Evolutionary conservation across 2,888 invertebrate species (phyloP).

Genomic region (Antheraea assamensis): DNA sequence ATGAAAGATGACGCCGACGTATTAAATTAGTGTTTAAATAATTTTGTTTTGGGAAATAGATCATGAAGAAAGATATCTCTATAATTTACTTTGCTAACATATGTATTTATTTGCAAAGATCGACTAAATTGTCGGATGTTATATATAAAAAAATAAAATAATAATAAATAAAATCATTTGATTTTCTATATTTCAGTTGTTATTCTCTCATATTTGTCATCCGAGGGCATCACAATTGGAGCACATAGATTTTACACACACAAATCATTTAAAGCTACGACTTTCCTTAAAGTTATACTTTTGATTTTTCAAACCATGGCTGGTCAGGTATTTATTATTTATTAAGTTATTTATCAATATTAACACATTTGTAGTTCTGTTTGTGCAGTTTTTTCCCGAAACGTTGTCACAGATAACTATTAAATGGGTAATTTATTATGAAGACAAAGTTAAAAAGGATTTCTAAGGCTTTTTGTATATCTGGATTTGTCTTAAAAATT

Average conservation of each 20-base stretch:
- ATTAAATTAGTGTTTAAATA: no score
- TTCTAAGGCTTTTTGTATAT: no score
- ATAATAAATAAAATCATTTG: background rate
- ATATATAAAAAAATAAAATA: no score
- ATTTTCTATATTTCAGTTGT: constrained; percentile 29
- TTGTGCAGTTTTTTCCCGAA: background rate
- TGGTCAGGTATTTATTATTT: constrained; percentile 84
- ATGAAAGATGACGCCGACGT: no score
- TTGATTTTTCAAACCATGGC: constrained; percentile 86
- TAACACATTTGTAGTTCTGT: background rate
- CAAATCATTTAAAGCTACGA: constrained; percentile 87
- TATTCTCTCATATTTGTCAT: constrained; percentile 38
- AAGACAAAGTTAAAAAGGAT: no score
- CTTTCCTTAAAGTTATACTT: constrained; percentile 83
- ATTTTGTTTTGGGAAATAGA: no score
- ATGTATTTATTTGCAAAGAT: no score
- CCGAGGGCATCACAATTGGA: constrained; percentile 90
- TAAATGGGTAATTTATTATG: no score
- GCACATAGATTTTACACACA: constrained; percentile 91
- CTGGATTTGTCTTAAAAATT: no score
- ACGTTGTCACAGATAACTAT: background rate
- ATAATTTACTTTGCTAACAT: no score
- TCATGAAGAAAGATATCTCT: no score
- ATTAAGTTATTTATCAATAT: background rate
- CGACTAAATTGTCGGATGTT: background rate